Evolutionary conservation across 2,888 invertebrate genomes (phyloP), one percentile per base, ranked within the genome.

Genomic region (Meta bourneti): DNA sequence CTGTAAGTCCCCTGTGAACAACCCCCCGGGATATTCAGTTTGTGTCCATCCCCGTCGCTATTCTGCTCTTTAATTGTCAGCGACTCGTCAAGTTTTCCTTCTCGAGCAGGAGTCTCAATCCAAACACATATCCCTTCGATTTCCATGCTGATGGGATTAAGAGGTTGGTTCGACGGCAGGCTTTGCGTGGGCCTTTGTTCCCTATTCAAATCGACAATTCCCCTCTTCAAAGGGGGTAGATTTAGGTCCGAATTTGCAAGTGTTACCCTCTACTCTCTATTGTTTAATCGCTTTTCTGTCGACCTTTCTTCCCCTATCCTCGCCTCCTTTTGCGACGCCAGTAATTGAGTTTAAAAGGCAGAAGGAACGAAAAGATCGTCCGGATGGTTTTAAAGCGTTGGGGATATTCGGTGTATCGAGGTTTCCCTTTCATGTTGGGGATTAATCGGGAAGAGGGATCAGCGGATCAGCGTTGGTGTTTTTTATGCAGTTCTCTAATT

Each of bases 91-190:
- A 88, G 81, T 88, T 88, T 88, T 54, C 71, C 88, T 75, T 72
- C 79, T 70, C 48, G 49, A 8, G 61, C 11, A 2, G 51, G 13
- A 48, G 51, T 79, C 86, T 71, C 78, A 86, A 71, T 72, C 71
- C 52, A 54, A 70, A 72, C 34, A 34, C 78, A 79, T 87, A 87
- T 87, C 80, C 87, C 79, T 81, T 70, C 74, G 81, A 81, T 87
- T 81, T 88, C 74, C 88, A 88, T 81, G 88, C 80, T 74, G 80
- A 81, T 69, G 74, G 88, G 88, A 88, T 88, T 88, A 88, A 75
- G 88, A 52, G 80, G 78, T 71, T 16, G 79, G 51, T 79, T 20
- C 78, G 87, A 54, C 20, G 75, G 75, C 61, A 51, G 80, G 81
- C 88, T 88, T 61, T 74, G 49, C 69, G 5, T 16, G 34, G 6